Percentiles rank a stretch among this genome's conserved stretches.
Conservation (phyloP, 2,888 invertebrate species). For the Leptinotarsa rubiginosa region DNA sequence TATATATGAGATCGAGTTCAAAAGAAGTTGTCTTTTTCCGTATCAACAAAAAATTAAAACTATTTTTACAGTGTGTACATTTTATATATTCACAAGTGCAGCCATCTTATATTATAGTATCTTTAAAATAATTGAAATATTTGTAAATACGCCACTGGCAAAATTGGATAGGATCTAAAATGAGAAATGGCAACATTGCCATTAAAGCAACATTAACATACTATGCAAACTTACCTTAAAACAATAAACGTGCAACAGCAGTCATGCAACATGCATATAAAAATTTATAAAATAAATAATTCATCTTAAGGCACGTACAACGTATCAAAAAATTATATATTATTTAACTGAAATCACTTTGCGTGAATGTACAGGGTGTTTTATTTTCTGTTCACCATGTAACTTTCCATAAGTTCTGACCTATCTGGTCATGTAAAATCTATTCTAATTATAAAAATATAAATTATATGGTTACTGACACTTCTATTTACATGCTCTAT, state of each 20-base stretch:
- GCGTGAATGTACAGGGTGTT: conserved; percentile 2
- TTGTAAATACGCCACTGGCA: conserved; percentile 10
- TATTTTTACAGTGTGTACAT: background rate
- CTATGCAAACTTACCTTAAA: conserved; percentile 32
- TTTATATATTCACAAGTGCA: background rate
- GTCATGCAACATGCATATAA: conserved; percentile 24
- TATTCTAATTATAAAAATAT: conserved; percentile 13
- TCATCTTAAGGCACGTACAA: conserved; percentile 31
- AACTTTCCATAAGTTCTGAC: background rate
- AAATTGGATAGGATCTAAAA: background rate
- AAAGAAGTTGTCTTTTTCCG: background rate
- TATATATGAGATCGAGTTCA: conserved; percentile 2
- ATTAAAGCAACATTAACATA: conserved; percentile 31
- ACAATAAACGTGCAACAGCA: conserved; percentile 34
- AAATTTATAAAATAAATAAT: conserved; percentile 34
- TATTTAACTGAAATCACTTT: conserved; percentile 28
- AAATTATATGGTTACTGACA: conserved; percentile 15
- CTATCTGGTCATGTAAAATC: conserved; percentile 2
- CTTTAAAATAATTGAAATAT: background rate
- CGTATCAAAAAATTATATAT: conserved; percentile 25
- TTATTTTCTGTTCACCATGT: background rate
- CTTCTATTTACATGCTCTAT: conserved; percentile 13
- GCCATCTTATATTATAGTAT: no score
- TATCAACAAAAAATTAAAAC: background rate
- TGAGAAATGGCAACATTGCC: conserved; percentile 33